Evolutionary conservation across 2,797 vertebrate genomes (phyloP), one percentile per base, ranked within the genome.

Genomic region (Rhadinocentrus ornatus): DNA sequence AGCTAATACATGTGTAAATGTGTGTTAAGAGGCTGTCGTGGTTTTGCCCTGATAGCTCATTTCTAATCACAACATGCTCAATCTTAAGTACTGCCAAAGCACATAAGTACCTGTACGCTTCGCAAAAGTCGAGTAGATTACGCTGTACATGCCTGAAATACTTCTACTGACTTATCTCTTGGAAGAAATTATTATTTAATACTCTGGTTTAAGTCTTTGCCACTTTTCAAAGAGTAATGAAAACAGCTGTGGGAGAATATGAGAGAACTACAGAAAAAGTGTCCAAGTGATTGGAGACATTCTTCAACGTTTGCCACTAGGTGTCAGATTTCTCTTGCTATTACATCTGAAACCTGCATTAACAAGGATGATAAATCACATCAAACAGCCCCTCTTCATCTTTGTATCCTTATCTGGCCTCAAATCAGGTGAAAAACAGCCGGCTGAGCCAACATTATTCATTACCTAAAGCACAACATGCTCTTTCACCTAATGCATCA

Each of bases 291-390:
- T 10, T 20, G 0, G 53, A 3, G 7, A 4, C 5, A 39, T 46
- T 62, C 20, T 62, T 50, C 63, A 20, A 22, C 60, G 9, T 62
- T 63, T 16, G 37, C 91, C 93, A 92, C 91, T 90, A 94, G 93
- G 70, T 90, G 92, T 88, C 94, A 93, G 71, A 44, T 85, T 81
- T 74, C 71, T 70, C 83, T 82, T 70, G 48, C 59, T 57, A 3
- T 61, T 67, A 2, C 27, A n/a, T 3, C n/a, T 34, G 8, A 41
- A 58, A 50, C 18, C 10, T 66, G 13, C 62, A 52, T 27, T 20
- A 63, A 54, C 55, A 24, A 35, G 59, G 31, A 50, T 62, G 55
- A 73, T 77, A 48, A 59, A 83, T 83, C 62, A 74, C 69, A 63
- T 16, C 34, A 41, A 76, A 68, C 37, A 31, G 52, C 22, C 8